Conservation (phyloP, 2,888 invertebrate genomes). For the Orchestes rusci region DNA sequence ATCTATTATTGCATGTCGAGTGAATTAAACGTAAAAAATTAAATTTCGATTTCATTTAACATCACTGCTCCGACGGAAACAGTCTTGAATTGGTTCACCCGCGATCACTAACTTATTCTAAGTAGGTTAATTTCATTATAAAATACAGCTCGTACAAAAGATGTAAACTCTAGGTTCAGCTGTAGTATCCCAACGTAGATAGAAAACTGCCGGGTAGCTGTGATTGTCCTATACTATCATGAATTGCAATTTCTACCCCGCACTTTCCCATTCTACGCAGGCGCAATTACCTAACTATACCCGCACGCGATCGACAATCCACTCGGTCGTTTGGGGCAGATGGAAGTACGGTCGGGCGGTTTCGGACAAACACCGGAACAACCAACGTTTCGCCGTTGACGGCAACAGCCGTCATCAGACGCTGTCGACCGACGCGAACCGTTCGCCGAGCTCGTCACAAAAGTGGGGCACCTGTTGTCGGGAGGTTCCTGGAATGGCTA, state of each 20-base stretch:
- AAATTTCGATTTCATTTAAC: conserved; percentile 19
- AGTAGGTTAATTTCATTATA: conserved; percentile 12
- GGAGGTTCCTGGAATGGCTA: conserved; percentile 40
- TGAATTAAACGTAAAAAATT: conserved; percentile 26
- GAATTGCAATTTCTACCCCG: no score
- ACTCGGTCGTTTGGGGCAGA: conserved; percentile 18
- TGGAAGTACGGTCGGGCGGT: conserved; percentile 17
- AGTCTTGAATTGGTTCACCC: conserved; percentile 13
- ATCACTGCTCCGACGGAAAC: conserved; percentile 12
- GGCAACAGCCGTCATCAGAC: conserved; percentile 46
- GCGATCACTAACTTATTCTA: conserved; percentile 8
- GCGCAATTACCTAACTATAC: conserved; percentile 4
- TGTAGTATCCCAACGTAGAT: conserved; percentile 1
- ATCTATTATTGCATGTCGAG: conserved; percentile 31
- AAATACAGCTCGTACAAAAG: conserved; percentile 16
- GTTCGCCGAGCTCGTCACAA: conserved; percentile 51
- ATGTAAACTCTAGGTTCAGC: no score
- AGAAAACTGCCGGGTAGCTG: no score
- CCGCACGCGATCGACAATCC: conserved; percentile 16
- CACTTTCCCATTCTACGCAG: no score
- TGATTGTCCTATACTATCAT: no score
- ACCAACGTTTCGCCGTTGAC: conserved; percentile 31
- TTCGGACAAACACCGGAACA: conserved; percentile 27
- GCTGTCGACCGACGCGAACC: conserved; percentile 51
- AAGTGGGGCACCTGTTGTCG: conserved; percentile 45